A percentile compares a stretch with the other conserved stretches of the same genome.
These are phyloP conservation scores for Mus musculus DNA, from an alignment of 2,113 vertebrate genomes.

Conservation along the genomic window GRCm39 chr5:112901501-112902000, in stretches of 20 bases:
- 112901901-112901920: background rate
- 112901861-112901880: rapidly evolving
- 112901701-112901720: background rate
- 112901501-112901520: background rate
- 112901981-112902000: background rate
- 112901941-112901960: background rate
- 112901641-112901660: background rate
- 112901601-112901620: too few species aligned
- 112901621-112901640: background rate
- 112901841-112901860: background rate
- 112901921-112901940: background rate
- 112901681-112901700: background rate
- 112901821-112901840: too few species aligned
- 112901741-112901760: background rate
- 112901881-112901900: background rate
- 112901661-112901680: background rate
- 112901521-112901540: background rate
- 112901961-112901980: background rate
- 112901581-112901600: background rate
- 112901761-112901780: too few species aligned
- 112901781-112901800: background rate
- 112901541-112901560: background rate
- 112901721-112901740: too few species aligned
- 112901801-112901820: too few species aligned
- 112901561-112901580: background rate